Base-by-base conservation (phyloP, 2,113 vertebrate species). In the Geococcyx californianus region DNA sequence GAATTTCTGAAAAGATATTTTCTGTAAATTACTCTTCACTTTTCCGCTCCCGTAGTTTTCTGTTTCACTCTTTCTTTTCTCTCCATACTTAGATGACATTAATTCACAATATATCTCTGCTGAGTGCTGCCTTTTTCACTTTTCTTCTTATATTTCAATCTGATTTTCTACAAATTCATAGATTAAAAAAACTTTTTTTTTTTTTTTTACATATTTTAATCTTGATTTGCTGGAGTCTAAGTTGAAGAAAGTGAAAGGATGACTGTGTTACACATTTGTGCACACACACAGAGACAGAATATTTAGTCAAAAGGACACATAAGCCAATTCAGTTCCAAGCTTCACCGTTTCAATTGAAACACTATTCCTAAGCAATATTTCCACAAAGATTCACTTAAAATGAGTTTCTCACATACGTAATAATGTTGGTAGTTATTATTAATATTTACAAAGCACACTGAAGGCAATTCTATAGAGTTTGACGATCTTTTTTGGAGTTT, bases 221-320 rank as follows among this genome's bases (percentile, higher is more conserved):
- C 8, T 79, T 82, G 13, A 34, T 58, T 75, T 72, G 1, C 5
- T 64, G 29, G 4, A 55, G 59, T 59, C 23, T 60, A 60, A 63
- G 42, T 5, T 21, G 47, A 45, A 80, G 13, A 51, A 31, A 29
- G 9, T 2, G 5, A 31, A 56, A 64, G 6, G 4, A 79, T 8
- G 38, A 16, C 6, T 59, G 5, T 47, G 4, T 42, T 38, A 40
- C 2, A 10, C 2, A 10, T 34, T 70, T 82, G 11, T 47, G 20
- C 23, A 19, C 7, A n/a, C 7, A 28, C 13, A 44, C 7, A 14
- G 0, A n/a, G 11, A 14, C 1, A 33, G 36, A 85, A 44, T 10
- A 16, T 68, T 55, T 58, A 11, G 42, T 89, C 20, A 73, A 40
- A 89, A 52, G 12, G 16, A 59, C 6, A 36, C 5, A 1, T 45